Conservation (phyloP, 2,888 invertebrate genomes). For the Myathropa florea region DNA sequence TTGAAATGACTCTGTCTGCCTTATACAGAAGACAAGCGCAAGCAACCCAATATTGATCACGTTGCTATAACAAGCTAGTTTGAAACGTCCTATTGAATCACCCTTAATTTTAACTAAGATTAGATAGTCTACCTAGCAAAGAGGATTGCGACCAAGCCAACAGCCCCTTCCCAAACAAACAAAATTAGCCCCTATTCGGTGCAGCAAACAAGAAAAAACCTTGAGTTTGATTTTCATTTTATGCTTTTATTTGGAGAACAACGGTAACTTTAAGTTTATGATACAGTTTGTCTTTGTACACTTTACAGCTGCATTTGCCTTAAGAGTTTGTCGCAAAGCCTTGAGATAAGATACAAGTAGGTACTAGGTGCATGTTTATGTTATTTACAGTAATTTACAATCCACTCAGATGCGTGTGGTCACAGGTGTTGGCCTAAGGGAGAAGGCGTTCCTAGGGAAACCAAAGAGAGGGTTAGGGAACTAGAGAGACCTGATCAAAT, state of each 20-base stretch:
- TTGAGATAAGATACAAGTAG: conserved; percentile 10
- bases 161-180: too few relatives aligned
- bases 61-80: too few relatives aligned
- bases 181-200: too few relatives aligned
- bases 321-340: background rate
- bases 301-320: conserved; percentile 9
- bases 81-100: too few relatives aligned
- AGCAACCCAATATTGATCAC: too few relatives aligned
- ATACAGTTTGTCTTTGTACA: conserved; percentile 29
- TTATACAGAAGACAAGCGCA: too few relatives aligned
- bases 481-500: background rate
- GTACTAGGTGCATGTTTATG: conserved; percentile 33
- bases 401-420: conserved; percentile 23
- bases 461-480: background rate
- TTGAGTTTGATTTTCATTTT: conserved; percentile 2
- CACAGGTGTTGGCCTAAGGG: conserved; percentile 11
- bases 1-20: too few relatives aligned
- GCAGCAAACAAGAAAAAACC: too few relatives aligned
- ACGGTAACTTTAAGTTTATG: conserved; percentile 4
- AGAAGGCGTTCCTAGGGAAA: conserved; percentile 14
- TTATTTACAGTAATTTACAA: conserved; percentile 36
- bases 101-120: too few relatives aligned
- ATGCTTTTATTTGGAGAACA: conserved; percentile 24
- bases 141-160: too few relatives aligned
- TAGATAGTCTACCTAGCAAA: too few relatives aligned